Base-by-base conservation (phyloP, 37 sponge, comb jelly and placozoan genomes). In the Diacarnus erythraeanus region DNA sequence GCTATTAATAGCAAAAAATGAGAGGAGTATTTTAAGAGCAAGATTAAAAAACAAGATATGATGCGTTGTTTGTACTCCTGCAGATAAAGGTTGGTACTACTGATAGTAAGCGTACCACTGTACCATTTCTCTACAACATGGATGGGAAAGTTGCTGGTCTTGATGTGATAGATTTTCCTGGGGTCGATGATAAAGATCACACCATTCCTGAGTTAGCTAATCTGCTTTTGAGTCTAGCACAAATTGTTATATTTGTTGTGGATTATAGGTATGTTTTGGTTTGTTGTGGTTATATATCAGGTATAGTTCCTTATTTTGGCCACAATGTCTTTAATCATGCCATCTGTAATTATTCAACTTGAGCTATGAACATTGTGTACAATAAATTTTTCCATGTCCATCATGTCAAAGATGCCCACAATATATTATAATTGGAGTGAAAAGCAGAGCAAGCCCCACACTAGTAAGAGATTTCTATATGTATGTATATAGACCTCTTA, bases 81-180 rank as follows among this genome's bases (percentile, higher is more conserved):
- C 23, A 75, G 41, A 54, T 57, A 33, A 6, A 57, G 43, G 85
- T 77, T 35, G 90, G 90, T 4, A 90, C 90, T 4, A 69, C 69
- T 60, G 77, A 85, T 38, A 23, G 42, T 20, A 90, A 84, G 56
- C 51, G 85, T 2, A 90, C 90, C 22, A 90, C 90, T 22, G 82
- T 90, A 21, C 90, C 90, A 56, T 71, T 90, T 30, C 72, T 90
- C 51, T 90, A 90, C 77, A 90, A 76, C 63, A 74, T 90, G 31
- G 82, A 81, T 36, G 77, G 40, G 41, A 61, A 15, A n/a, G 74
- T 85, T 42, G 78, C 76, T 41, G 82, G 78, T 31, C 36, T 90
- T 25, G 90, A 90, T 77, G 86, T 90, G 1, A 85, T 90, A 57
- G 90, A 90, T 64, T 90, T 90, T 59, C 90, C 90, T 54, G 90